Evolutionary conservation across 2,797 vertebrate species (phyloP).

Genomic region (Rousettus madagascariensis): DNA sequence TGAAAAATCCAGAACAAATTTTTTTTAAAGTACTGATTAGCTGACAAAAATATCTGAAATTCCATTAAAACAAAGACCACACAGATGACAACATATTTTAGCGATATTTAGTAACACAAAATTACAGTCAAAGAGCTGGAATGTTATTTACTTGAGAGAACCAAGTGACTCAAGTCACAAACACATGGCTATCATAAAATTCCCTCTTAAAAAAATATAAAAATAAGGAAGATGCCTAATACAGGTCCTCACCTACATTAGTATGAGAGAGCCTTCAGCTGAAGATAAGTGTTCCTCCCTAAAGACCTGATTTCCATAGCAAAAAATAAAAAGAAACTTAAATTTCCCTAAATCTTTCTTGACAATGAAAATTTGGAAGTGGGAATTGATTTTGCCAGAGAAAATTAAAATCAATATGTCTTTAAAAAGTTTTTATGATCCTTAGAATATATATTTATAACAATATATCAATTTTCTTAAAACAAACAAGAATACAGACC

Average conservation of each 20-base stretch:
- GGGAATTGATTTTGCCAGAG: background rate
- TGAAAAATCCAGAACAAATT: constrained; percentile 10
- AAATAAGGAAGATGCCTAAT: background rate
- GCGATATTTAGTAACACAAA: constrained; percentile 18
- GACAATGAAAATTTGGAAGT: background rate
- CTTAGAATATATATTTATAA: constrained; percentile 11
- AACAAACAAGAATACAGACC: constrained; percentile 85
- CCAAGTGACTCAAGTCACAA: background rate
- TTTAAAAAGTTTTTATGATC: constrained; percentile 27
- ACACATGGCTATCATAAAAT: background rate
- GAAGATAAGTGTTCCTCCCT: background rate
- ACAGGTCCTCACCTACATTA: background rate
- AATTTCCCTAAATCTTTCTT: background rate
- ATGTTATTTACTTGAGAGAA: background rate
- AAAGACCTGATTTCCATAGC: background rate
- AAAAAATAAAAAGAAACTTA: background rate
- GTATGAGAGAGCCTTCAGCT: background rate
- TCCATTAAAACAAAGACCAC: background rate
- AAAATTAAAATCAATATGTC: constrained; percentile 22
- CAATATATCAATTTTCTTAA: constrained; percentile 50
- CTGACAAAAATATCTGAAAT: constrained; percentile 18
- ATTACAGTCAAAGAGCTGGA: background rate
- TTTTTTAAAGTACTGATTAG: background rate
- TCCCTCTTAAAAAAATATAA: background rate
- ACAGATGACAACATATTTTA: background rate